Evolutionary conservation across 2,797 vertebrate genomes (phyloP), one percentile per base, ranked within the genome.

Genomic region (Ctenopoma kingsleyae): DNA sequence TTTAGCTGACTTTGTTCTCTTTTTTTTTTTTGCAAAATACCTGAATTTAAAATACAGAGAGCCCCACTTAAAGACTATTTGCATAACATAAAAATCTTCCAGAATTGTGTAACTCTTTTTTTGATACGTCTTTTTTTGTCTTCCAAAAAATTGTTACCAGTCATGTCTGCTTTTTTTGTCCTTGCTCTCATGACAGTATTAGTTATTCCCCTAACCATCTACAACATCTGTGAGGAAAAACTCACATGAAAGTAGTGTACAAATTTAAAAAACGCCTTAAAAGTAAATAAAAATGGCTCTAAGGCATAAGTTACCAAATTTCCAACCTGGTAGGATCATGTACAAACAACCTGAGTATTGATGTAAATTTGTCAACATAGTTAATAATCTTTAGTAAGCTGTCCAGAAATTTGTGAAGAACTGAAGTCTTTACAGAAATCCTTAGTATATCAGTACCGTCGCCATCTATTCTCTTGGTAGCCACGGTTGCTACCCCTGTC

Each of bases 401-500:
- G 63, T 85, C 54, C 59, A 65, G 30, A 65, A 52, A 52, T 49
- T 35, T 59, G 40, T 65, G 40, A 84, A 75, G 77, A 76, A 67
- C 20, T 54, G 17, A 59, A 78, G 76, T 81, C 78, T 72, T 70
- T 65, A 25, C 6, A 64, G 49, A 56, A 72, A 69, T 51, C 23
- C 35, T 50, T 15, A 5, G 1, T 81, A 10, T 64, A 85, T 94
- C 73, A 94, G 8, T 95, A 91, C 13, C 90, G 92, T 41, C 92
- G 94, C 95, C 96, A 96, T 50, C 90, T 92, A 43, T 89, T 83
- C 15, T 96, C 95, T 20, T 95, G 83, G 84, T 91, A 80, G 87
- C 91, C 93, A 70, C 95, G 95, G 79, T 88, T 71, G 11, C 89
- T 87, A 0, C 91, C 90, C 62, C 94, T 76, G 0, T 97, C 94